Base-by-base conservation (phyloP, 2,888 invertebrate genomes). In the Nephrotoma appendiculata region DNA sequence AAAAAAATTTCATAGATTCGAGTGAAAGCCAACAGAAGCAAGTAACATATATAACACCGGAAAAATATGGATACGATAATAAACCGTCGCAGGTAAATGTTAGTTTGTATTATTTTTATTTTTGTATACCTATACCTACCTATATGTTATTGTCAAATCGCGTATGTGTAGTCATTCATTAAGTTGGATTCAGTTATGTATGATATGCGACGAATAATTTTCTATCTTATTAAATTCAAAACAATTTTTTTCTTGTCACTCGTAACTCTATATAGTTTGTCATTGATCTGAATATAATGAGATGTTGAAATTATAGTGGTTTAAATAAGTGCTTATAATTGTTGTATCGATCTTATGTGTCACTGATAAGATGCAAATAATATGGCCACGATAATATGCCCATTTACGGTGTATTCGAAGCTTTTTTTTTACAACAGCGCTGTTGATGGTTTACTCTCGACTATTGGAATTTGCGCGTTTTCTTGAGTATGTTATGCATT, bases 61-160 rank as follows among this genome's bases (percentile, higher is more conserved):
- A 85, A 85, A 85, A 44, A 31, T 19, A 44, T 85, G 31, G 43
- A 43, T 43, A 85, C 44, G 11, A 44, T 7, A 44, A 85, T 85
- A 85, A 85, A 45, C 85, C 85, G 19, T 85, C 85, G 9, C 85
- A 85, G 85, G 85, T 85, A 85, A 85, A 19, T 42, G 43, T 85
- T 85, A 85, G 85, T 44, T 85, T 44, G 44, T 85, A 31, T 85
- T 41, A 83, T 83, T 83, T 5, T 83, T 41, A 83, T 83, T 83
- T 5, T 83, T n/a, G 41, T 83, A 83, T 31, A 31, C 48, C 9
- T 48, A n/a, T n/a, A 5, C 12, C 12, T 48, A 11, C 9, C 48
- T 48, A 48, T 31, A 31, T 31, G 31, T 71, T 4, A 71, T 31
- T 31, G 7, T 71, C 19, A 71, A 5, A 71, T 71, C 9, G 11